These are phyloP conservation scores for Cavia porcellus DNA, from an alignment of 2,113 vertebrate species.

Conservation along the genomic window DNA sequence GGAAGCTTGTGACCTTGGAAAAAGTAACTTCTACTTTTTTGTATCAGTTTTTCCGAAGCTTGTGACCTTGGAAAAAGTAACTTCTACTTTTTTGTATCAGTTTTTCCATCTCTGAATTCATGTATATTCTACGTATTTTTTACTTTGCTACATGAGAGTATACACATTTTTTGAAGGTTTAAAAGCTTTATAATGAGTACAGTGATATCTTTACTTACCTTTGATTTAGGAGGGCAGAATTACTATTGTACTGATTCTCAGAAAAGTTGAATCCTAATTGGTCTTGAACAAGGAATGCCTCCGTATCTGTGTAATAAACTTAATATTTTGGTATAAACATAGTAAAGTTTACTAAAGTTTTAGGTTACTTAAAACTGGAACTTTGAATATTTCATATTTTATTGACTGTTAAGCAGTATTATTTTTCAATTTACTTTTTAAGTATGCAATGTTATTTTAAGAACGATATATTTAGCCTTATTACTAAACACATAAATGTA, in stretches of 20 bases:
- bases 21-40: neutral
- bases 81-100: neutral
- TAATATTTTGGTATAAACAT: neutral
- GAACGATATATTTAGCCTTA: conserved; percentile 73
- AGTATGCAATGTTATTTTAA: conserved; percentile 69
- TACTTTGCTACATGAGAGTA: neutral
- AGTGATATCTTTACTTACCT: neutral
- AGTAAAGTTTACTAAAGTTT: conserved; percentile 13
- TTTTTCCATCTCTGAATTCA: neutral
- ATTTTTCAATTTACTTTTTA: conserved; percentile 47
- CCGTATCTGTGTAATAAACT: neutral
- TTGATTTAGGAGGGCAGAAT: neutral
- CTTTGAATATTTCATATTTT: conserved; percentile 38
- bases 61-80: neutral
- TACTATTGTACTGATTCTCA: neutral
- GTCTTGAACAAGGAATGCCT: neutral
- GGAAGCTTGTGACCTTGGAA: neutral
- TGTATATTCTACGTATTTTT: neutral
- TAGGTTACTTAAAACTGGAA: conserved; percentile 43
- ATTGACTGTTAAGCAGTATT: conserved; percentile 8
- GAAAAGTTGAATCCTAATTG: neutral
- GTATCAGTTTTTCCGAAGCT: neutral
- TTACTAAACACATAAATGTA: conserved; percentile 73
- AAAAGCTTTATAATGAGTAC: neutral
- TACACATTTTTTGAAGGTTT: neutral